phyloP scores from a whole-genome alignment of 2,888 invertebrate genomes.

The Lypha dubia region DNA sequence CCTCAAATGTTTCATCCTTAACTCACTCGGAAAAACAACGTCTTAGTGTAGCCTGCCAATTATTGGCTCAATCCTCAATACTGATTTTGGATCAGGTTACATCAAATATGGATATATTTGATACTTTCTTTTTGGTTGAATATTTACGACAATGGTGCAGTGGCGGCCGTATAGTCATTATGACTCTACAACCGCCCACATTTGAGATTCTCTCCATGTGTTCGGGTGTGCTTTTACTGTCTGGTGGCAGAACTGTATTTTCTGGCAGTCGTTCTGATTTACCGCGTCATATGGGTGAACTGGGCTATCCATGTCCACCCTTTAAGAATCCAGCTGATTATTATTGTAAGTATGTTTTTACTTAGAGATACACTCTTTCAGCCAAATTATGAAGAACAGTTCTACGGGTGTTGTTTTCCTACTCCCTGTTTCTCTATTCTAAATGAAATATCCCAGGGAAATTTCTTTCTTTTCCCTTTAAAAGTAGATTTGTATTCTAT shows the following conservation, averaged over 20 bases:
- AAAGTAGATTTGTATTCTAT: no score
- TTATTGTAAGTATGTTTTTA: slow-evolving; percentile 88
- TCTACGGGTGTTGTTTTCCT: no score
- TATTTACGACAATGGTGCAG: slow-evolving; percentile 94
- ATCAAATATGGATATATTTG: slow-evolving; percentile 91
- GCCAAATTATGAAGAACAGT: no score
- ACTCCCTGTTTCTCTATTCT: no score
- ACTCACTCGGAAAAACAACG: slow-evolving; percentile 94
- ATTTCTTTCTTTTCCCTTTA: no score
- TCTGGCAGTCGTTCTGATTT: slow-evolving; percentile 94
- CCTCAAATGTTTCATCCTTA: slow-evolving; percentile 92
- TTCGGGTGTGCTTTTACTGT: slow-evolving; percentile 89
- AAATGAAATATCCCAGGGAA: no score
- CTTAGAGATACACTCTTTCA: no score
- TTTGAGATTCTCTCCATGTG: slow-evolving; percentile 97
- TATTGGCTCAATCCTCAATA: slow-evolving; percentile 93
- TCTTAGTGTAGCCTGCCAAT: slow-evolving; percentile 94
- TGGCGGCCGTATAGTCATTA: slow-evolving; percentile 91
- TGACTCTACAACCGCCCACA: slow-evolving; percentile 96
- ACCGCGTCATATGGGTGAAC: slow-evolving; percentile 94
- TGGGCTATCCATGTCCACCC: slow-evolving; percentile 97
- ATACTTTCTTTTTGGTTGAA: slow-evolving; percentile 97
- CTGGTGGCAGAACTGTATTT: slow-evolving; percentile 95
- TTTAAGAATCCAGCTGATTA: slow-evolving; percentile 99
- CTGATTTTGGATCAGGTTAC: slow-evolving; percentile 93